These are phyloP conservation scores for Burhinus bistriatus DNA, from an alignment of 2,113 vertebrate genomes.

Conservation along the genomic window DNA sequence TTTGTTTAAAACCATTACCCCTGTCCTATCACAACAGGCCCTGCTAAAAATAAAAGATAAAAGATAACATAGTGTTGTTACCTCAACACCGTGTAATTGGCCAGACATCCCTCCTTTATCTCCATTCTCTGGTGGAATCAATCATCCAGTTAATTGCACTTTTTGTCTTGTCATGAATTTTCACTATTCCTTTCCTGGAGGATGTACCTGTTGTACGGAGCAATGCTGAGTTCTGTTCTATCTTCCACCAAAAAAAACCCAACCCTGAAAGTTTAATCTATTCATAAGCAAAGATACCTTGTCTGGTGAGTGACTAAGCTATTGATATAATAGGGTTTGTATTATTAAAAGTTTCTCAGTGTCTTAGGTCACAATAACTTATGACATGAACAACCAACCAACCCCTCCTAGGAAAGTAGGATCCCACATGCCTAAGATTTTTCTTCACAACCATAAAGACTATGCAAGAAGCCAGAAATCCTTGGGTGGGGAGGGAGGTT, in stretches of 20 bases:
- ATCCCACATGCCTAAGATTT: not conserved
- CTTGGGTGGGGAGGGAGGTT: not conserved
- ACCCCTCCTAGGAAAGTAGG: not conserved
- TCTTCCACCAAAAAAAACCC: not conserved
- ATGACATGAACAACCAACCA: not conserved
- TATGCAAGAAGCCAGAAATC: not conserved
- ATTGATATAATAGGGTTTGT: not conserved
- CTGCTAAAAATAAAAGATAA: not conserved
- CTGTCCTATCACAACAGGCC: not conserved
- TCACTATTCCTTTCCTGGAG: not conserved
- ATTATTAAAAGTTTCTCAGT: not conserved
- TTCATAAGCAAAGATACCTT: not conserved
- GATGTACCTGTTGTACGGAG: not conserved
- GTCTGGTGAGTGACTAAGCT: not conserved
- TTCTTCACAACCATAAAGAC: not conserved
- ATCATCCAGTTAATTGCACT: not conserved
- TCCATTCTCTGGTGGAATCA: not conserved
- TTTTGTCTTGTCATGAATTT: not conserved
- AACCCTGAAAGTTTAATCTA: not conserved
- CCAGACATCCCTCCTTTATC: not conserved
- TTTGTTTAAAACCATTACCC: not conserved
- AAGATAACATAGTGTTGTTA: not conserved
- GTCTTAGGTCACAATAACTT: not conserved
- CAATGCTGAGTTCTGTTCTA: not conserved
- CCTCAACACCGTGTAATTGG: not conserved